Percentiles rank a stretch among this genome's conserved stretches.
phyloP scores from a whole-genome alignment of 2,888 invertebrate species.

The Dendrolimus houi region DNA sequence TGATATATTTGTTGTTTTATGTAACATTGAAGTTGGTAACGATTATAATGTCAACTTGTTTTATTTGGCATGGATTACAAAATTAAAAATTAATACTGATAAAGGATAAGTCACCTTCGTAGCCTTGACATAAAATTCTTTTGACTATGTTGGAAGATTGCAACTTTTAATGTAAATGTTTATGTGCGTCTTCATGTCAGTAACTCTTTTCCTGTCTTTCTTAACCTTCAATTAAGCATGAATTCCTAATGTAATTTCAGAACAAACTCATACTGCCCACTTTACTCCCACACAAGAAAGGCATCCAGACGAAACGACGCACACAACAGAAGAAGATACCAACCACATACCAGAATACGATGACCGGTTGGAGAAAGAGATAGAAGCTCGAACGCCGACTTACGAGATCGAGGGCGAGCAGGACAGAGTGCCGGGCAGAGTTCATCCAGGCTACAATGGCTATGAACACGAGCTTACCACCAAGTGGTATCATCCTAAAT shows the following conservation, averaged over 20 bases:
- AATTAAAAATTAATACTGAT: too few relatives aligned
- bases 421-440: slow-evolving; percentile 37
- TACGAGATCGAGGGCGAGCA: slow-evolving; percentile 47
- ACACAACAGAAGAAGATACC: slow-evolving; percentile 69
- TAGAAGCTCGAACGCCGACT: slow-evolving; percentile 49
- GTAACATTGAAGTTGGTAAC: too few relatives aligned
- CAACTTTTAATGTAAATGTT: too few relatives aligned
- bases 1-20: too few relatives aligned
- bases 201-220: too few relatives aligned
- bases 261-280: slow-evolving; percentile 47
- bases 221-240: too few relatives aligned
- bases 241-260: slow-evolving; percentile 23
- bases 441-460: slow-evolving; percentile 59
- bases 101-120: too few relatives aligned
- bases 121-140: too few relatives aligned
- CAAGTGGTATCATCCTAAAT: slow-evolving; percentile 66
- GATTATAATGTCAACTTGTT: too few relatives aligned
- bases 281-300: slow-evolving; percentile 54
- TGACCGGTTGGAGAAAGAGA: slow-evolving; percentile 42
- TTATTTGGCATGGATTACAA: too few relatives aligned
- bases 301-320: slow-evolving; percentile 47
- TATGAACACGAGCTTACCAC: slow-evolving; percentile 60
- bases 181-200: too few relatives aligned
- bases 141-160: too few relatives aligned
- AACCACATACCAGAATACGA: slow-evolving; percentile 61